Percentiles rank a stretch among this genome's conserved stretches.
Conservation (phyloP, 2,113 vertebrate genomes). For the Maccullochella peelii region DNA sequence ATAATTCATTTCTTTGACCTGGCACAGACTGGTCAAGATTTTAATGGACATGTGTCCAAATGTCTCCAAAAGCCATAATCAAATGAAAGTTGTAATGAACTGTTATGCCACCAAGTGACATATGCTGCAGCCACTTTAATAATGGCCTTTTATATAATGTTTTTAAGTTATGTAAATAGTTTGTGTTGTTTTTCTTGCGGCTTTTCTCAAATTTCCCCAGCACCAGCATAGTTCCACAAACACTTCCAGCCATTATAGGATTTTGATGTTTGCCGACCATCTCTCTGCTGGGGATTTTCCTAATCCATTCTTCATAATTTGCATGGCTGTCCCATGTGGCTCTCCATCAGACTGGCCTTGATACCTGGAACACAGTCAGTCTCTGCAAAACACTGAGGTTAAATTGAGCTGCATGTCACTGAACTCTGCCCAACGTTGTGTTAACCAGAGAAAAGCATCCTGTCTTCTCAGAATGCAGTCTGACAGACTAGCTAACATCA, state of each 20-base stretch:
- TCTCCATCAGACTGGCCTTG: conserved; percentile 11
- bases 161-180: not conserved
- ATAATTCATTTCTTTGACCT: conserved; percentile 7
- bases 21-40: not conserved
- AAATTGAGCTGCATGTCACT: not conserved
- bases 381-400: not conserved
- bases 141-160: not conserved
- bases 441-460: not conserved
- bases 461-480: not conserved
- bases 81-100: not conserved
- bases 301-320: conserved; percentile 7
- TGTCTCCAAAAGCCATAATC: not conserved
- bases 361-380: not conserved
- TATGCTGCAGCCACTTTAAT: not conserved
- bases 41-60: not conserved
- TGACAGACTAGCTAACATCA: not conserved
- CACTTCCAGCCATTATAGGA: not conserved
- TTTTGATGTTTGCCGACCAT: not conserved
- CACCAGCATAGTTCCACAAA: not conserved
- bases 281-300: conserved; percentile 17
- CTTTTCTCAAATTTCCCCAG: not conserved
- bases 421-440: not conserved
- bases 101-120: not conserved
- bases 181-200: not conserved
- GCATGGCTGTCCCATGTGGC: conserved; percentile 3